A percentile compares a stretch with the other conserved stretches of the same genome.
These are phyloP conservation scores for Nasonia longicornis DNA, from an alignment of 1,140 invertebrate species.

Conservation along the genomic window DNA sequence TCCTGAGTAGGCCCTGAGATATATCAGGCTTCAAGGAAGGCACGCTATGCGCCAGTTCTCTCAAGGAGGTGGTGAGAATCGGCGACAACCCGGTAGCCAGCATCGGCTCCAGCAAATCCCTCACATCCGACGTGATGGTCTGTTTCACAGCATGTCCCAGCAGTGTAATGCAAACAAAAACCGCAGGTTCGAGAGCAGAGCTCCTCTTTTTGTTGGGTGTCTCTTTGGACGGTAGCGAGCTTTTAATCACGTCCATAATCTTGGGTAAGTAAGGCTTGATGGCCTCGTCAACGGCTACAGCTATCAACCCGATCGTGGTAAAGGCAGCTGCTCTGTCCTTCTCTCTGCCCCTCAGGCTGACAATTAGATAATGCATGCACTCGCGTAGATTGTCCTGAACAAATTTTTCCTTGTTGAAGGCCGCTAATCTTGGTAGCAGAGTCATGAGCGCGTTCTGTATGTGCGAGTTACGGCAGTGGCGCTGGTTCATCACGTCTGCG, in stretches of 20 bases:
- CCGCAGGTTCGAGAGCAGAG: slow-evolving; percentile 82
- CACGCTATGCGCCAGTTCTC: slow-evolving; percentile 90
- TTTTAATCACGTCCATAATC: slow-evolving; percentile 90
- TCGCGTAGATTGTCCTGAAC: slow-evolving; percentile 81
- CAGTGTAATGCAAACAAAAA: slow-evolving; percentile 96
- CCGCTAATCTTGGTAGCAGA: slow-evolving; percentile 93
- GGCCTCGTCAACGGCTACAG: slow-evolving; percentile 87
- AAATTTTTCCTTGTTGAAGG: slow-evolving; percentile 90
- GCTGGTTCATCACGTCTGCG: slow-evolving; percentile 83
- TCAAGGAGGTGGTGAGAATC: slow-evolving; percentile 89
- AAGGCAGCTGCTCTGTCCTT: slow-evolving; percentile 89
- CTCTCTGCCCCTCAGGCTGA: slow-evolving; percentile 81
- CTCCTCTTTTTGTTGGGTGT: slow-evolving; percentile 78
- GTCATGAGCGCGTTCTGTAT: slow-evolving; percentile 91
- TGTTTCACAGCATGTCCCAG: slow-evolving; percentile 87
- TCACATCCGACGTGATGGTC: slow-evolving; percentile 81
- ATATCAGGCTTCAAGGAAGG: slow-evolving; percentile 90
- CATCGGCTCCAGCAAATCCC: slow-evolving; percentile 91
- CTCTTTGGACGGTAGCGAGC: slow-evolving; percentile 84
- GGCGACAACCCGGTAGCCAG: slow-evolving; percentile 91
- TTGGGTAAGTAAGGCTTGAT: slow-evolving; percentile 84
- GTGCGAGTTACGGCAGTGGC: slow-evolving; percentile 79
- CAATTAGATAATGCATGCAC: slow-evolving; percentile 84
- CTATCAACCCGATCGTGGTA: slow-evolving; percentile 89
- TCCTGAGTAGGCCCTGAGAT: slow-evolving; percentile 90